These are phyloP conservation scores for Eublepharis macularius DNA, from an alignment of 2,113 vertebrate species.

Conservation along the genomic window DNA sequence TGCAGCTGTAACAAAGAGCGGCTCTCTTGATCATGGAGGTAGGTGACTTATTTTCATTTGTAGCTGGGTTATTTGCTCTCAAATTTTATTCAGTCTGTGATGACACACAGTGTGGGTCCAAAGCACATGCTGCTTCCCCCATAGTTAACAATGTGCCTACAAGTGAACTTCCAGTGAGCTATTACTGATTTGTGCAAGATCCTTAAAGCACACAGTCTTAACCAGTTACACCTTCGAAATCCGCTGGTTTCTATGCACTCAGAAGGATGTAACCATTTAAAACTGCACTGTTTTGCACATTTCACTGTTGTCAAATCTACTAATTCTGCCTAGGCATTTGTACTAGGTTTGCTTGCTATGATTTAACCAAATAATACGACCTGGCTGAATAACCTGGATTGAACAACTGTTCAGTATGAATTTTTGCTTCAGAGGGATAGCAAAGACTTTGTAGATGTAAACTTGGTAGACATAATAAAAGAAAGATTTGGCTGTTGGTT, in stretches of 20 bases:
- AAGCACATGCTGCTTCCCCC: background rate
- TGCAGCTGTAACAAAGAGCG: background rate
- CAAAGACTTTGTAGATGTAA: too few species aligned
- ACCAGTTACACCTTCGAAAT: too few species aligned
- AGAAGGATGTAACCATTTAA: too few species aligned
- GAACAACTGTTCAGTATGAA: background rate
- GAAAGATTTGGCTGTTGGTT: background rate
- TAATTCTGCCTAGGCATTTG: background rate
- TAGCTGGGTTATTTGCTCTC: background rate
- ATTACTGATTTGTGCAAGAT: background rate
- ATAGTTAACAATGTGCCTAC: background rate
- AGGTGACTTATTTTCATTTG: background rate
- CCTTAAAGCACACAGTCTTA: too few species aligned
- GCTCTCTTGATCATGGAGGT: background rate
- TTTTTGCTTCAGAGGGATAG: too few species aligned
- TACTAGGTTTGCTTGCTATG: background rate
- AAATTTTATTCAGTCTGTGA: background rate
- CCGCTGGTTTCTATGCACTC: too few species aligned
- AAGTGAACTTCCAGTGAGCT: background rate
- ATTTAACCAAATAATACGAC: background rate
- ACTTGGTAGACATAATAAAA: background rate
- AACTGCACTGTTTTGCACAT: background rate
- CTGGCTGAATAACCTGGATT: background rate
- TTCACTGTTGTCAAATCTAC: background rate
- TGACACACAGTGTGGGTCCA: background rate